A percentile compares a stretch with the other conserved stretches of the same genome.
These are phyloP conservation scores for Oreochromis tanganicae DNA, from an alignment of 2,113 vertebrate species.

Conservation along the genomic window DNA sequence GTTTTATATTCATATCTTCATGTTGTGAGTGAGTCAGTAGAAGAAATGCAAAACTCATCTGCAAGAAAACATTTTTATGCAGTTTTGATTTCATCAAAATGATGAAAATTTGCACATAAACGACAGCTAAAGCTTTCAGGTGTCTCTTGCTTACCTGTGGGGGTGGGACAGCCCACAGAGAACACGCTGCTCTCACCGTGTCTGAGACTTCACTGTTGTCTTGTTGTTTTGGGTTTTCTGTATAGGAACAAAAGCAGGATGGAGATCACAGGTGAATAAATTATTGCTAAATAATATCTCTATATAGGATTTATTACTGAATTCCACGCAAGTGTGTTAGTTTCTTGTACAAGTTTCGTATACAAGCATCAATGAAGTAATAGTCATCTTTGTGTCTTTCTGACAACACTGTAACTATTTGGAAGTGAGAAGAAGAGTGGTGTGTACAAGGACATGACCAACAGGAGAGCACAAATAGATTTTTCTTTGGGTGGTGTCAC, in stretches of 20 bases:
- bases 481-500: not conserved
- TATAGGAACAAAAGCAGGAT: not conserved
- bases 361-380: not conserved
- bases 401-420: not conserved
- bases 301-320: not conserved
- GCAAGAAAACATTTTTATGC: not conserved
- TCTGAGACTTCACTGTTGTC: not conserved
- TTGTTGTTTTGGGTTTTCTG: not conserved
- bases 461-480: not conserved
- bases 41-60: not conserved
- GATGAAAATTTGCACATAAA: not conserved
- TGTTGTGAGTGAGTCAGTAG: not conserved
- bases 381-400: not conserved
- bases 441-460: not conserved
- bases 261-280: not conserved
- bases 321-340: not conserved
- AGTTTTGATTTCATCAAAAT: not conserved
- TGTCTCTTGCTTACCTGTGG: not conserved
- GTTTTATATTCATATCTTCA: not conserved
- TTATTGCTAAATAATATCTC: not conserved
- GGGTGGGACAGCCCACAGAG: not conserved
- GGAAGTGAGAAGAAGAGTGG: not conserved
- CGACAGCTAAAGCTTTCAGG: not conserved
- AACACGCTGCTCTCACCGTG: not conserved
- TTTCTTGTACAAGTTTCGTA: not conserved